Base-by-base conservation (phyloP, 2,797 vertebrate species). In the Coilia nasus region DNA sequence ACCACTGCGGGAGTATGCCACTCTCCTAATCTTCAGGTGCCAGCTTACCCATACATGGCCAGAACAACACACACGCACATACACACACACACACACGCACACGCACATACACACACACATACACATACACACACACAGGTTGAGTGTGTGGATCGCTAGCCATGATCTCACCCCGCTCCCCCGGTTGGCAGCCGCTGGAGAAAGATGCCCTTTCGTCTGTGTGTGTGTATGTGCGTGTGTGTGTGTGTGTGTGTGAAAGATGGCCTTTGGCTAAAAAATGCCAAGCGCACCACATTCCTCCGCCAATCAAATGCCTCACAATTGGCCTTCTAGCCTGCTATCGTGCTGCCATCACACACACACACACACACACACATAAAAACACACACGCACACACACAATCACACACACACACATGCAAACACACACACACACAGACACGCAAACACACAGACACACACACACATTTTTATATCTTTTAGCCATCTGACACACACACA, bases 151-250 rank as follows among this genome's bases (percentile, higher is more conserved):
- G 94, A 93, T 88, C 90, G 89, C 89, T 92, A 94, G 92, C 90
- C 83, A 87, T 95, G 93, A 95, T 94, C 93, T 95, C 94, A 94
- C 91, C 91, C 93, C 88, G 90, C 88, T 83, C 88, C 25, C 12
- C 64, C 5, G 15, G 81, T 90, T 93, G 94, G 94, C 93, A 92
- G 71, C 0, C 85, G 86, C 87, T 93, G 91, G 88, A 93, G 92
- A 95, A 93, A 94, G 91, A 92, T 96, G 95, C 94, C 95, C 95
- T 96, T 96, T 96, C 7, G 91, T 47, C 46, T n/a, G n/a, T n/a
- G n/a, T n/a, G n/a, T 54, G 50, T 54, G 50, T 54, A 7, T 54
- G 50, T 54, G 50, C 9, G 50, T 54, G 50, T 54, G 50, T 54
- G 50, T 54, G 50, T 54, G 50, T 54, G 50, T 54, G 50, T 54